Evolutionary conservation across 2,888 invertebrate species (phyloP).

Genomic region (Volucella inflata): DNA sequence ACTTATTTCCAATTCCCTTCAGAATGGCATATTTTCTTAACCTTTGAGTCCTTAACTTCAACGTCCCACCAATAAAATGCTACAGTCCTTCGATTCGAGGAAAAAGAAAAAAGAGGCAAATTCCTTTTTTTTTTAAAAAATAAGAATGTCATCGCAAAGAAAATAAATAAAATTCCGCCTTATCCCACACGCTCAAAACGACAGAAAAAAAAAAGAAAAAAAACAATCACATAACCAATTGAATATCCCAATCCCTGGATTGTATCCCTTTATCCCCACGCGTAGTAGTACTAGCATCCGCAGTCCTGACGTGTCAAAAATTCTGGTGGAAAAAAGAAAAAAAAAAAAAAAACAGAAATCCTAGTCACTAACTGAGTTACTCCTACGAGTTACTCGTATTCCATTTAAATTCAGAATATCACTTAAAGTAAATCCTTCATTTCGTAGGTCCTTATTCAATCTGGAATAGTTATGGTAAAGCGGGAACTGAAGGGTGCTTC

Average conservation of each 20-base stretch:
- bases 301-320: background rate
- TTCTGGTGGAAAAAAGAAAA: constrained; percentile 6
- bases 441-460: constrained; percentile 72
- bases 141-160: constrained; percentile 22
- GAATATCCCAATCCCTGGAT: constrained; percentile 55
- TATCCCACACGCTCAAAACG: background rate
- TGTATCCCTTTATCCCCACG: constrained; percentile 51
- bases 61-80: no score
- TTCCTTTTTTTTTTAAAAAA: background rate
- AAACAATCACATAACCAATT: constrained; percentile 48
- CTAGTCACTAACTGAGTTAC: constrained; percentile 52
- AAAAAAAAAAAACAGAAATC: constrained; percentile 30
- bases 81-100: no score
- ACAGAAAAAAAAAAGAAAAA: constrained; percentile 9
- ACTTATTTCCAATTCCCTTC: no score
- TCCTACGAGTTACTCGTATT: constrained; percentile 9
- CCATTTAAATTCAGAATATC: constrained; percentile 68
- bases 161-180: background rate
- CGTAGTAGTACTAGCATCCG: constrained; percentile 54
- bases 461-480: constrained; percentile 21
- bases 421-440: constrained; percentile 74
- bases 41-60: no score
- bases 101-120: no score
- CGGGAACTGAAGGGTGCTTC: no score
- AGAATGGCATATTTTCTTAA: no score